A percentile compares a stretch with the other conserved stretches of the same genome.
These are phyloP conservation scores for Polydrusus cervinus DNA, from an alignment of 2,888 invertebrate genomes.

Conservation along the genomic window DNA sequence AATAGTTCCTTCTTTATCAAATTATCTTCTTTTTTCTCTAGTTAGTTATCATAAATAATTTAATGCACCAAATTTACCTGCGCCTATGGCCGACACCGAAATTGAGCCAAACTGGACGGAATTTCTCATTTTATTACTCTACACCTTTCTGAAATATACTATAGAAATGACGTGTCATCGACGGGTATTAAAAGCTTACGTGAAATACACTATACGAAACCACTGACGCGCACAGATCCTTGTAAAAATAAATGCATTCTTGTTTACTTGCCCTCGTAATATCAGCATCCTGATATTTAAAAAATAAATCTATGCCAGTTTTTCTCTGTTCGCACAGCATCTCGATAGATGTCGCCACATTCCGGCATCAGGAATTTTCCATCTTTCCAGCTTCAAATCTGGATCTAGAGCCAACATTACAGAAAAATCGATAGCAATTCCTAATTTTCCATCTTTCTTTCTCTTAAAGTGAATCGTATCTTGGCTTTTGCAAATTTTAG, in stretches of 20 bases:
- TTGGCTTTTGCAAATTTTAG: conserved; percentile 58
- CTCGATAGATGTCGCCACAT: conserved; percentile 8
- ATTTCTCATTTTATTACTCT: no score
- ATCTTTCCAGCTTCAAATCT: conserved; percentile 50
- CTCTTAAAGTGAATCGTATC: conserved; percentile 28
- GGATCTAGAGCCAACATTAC: conserved; percentile 42
- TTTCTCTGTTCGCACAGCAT: background rate
- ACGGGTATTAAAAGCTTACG: no score
- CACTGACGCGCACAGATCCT: background rate
- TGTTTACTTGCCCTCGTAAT: background rate
- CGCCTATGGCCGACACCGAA: no score
- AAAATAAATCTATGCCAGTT: conserved; percentile 5
- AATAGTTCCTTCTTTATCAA: no score
- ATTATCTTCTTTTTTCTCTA: no score
- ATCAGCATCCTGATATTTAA: background rate
- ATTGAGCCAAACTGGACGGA: no score
- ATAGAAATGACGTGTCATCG: no score
- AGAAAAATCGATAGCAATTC: conserved; percentile 47
- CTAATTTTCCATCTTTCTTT: conserved; percentile 37
- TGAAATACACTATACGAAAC: no score
- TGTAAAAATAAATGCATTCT: no score
- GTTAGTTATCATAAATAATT: no score
- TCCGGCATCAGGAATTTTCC: conserved; percentile 11
- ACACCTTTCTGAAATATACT: no score
- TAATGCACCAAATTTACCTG: no score